Evolutionary conservation across 1,140 invertebrate species (phyloP), one percentile per base, ranked within the genome.

Genomic region (Grapholita molesta): DNA sequence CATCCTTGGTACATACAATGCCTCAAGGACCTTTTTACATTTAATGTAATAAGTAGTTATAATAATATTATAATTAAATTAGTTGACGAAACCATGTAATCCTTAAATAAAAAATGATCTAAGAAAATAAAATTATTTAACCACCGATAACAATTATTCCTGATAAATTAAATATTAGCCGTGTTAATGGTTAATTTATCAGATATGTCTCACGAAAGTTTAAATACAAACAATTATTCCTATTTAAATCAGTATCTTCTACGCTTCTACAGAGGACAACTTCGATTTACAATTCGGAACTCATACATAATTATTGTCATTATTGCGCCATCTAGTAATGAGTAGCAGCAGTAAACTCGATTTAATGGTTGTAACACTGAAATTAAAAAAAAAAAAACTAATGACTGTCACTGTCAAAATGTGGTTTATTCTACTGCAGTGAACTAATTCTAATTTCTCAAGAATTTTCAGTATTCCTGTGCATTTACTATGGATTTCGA

Each of bases 401-500:
- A 25, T 61, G 1, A 28, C n/a, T n/a, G n/a, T 8, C n/a, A n/a
- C 12, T 61, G 55, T 61, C 55, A 61, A 61, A 61, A 61, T 48
- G 42, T 21, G 18, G 15, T 9, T 30, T 3, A 30, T 4, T 30
- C 3, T 48, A 21, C 42, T 48, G n/a, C 42, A 8, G 42, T 48
- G n/a, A 48, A 48, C n/a, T 48, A 8, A 18, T 12, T 42, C n/a
- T 12, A 0, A 9, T n/a, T 48, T 48, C 1, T 0, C 15, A 21
- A 21, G n/a, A 18, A 18, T 18, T 35, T 33, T n/a, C 30, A 65
- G 64, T 65, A 66, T 15, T 66, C 21, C 21, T 30, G 55, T 61
- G 55, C 25, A 28, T 61, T 42, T 73, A 86, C 73, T 72, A 97
- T 97, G 96, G 96, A 97, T 92, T 97, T 97, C 89, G 96, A 98